Evolutionary conservation across 2,113 vertebrate genomes (phyloP).

Genomic region (Andinoacara biseriatus): DNA sequence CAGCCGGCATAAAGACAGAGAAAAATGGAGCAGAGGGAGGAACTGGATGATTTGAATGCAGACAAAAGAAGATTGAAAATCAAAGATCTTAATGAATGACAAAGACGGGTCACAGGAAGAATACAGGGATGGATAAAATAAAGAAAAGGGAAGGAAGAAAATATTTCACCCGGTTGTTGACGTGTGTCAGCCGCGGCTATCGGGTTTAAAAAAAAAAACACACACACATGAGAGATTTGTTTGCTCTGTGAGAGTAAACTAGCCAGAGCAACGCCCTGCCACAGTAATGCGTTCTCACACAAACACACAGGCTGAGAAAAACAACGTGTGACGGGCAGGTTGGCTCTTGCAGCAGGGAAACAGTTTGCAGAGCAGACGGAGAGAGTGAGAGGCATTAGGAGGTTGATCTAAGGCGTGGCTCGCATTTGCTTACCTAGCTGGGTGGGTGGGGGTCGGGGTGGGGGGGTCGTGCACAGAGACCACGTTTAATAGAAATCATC

Average conservation of each 20-base stretch:
- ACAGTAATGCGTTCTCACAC: conserved; percentile 29
- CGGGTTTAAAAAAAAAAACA: conserved; percentile 61
- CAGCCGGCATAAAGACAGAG: conserved; percentile 31
- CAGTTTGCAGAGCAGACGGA: conserved; percentile 88
- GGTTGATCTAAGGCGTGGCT: conserved; percentile 98
- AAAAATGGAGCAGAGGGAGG: conserved; percentile 57
- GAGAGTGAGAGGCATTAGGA: conserved; percentile 83
- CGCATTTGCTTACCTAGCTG: conserved; percentile 87
- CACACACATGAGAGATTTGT: conserved; percentile 75
- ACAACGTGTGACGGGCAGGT: conserved; percentile 84
- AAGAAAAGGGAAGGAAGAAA: conserved; percentile 31
- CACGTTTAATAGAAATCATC: conserved; percentile 3
- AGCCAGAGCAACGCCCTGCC: conserved; percentile 57
- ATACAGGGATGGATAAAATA: conserved; percentile 43
- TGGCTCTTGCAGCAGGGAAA: conserved; percentile 88
- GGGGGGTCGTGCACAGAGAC: background rate
- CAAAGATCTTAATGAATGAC: conserved; percentile 62
- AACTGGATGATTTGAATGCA: conserved; percentile 60
- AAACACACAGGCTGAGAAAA: conserved; percentile 56
- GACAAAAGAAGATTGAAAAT: conserved; percentile 64
- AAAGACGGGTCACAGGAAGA: conserved; percentile 35
- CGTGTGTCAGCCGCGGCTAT: conserved; percentile 55
- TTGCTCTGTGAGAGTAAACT: conserved; percentile 75
- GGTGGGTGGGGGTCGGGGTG: conserved; percentile 67
- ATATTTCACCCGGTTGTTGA: conserved; percentile 50